Evolutionary conservation across 2,888 invertebrate genomes (phyloP).

Genomic region (Craniophora ligustri): DNA sequence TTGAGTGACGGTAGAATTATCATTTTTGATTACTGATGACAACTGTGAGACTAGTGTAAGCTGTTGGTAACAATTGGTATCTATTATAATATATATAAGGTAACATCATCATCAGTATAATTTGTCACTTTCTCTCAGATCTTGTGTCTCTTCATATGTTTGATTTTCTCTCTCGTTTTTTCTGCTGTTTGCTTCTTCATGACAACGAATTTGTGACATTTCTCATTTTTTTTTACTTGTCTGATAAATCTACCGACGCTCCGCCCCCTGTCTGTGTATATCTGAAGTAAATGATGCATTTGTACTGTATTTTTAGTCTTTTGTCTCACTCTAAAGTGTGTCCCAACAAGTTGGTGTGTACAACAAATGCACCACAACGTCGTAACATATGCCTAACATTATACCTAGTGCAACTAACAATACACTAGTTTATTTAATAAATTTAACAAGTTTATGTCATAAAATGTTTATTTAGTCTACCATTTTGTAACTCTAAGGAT

Average conservation of each 20-base stretch:
- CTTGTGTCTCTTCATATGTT: slow-evolving; percentile 2
- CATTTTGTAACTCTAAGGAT: slow-evolving; percentile 70
- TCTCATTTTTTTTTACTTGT: too few species aligned
- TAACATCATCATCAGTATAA: not conserved
- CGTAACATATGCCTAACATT: slow-evolving; percentile 53
- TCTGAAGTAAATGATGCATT: slow-evolving; percentile 56
- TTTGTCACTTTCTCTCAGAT: not conserved
- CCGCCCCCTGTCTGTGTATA: slow-evolving; percentile 12
- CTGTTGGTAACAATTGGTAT: not conserved
- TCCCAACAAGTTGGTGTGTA: slow-evolving; percentile 13
- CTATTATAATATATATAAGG: too few species aligned
- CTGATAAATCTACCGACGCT: slow-evolving; percentile 35
- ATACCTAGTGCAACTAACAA: slow-evolving; percentile 77
- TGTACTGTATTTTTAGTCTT: slow-evolving; percentile 40
- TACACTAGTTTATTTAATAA: slow-evolving; percentile 75
- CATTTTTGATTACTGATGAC: slow-evolving; percentile 15
- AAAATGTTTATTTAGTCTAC: slow-evolving; percentile 57
- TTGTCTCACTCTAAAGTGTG: slow-evolving; percentile 20
- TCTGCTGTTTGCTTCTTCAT: slow-evolving; percentile 8
- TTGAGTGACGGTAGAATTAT: slow-evolving; percentile 24
- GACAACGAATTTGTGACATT: slow-evolving; percentile 6
- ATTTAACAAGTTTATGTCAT: slow-evolving; percentile 73
- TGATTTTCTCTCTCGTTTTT: slow-evolving; percentile 7
- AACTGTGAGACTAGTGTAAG: not conserved
- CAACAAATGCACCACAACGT: slow-evolving; percentile 52